Evolutionary conservation across 1,140 invertebrate genomes (phyloP), one percentile per base, ranked within the genome.

Genomic region (Aradophagus sp.): DNA sequence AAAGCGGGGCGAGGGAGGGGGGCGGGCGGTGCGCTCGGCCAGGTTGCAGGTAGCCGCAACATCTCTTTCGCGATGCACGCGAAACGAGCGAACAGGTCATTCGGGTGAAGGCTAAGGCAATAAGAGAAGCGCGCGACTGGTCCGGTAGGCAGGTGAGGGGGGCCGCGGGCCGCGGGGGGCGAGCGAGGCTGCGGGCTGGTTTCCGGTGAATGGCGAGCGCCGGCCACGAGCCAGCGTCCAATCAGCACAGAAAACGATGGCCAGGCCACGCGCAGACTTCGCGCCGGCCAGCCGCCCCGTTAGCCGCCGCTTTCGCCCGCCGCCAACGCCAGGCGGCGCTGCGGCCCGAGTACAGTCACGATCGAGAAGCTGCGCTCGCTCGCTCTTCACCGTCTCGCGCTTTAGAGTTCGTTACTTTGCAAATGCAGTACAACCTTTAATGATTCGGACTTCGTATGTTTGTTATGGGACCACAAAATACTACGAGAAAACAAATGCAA

Each of bases 191-290:
- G 74, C 66, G 41, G 73, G 44, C 66, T 74, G 69, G 77, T 82
- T 83, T 83, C 81, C 81, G 80, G 80, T 82, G 81, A 82, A 80
- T 76, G 84, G 84, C 84, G 84, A 84, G 78, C 84, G 84, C 82
- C 84, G 77, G 84, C 83, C 84, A 85, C 84, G 84, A 85, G 84
- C 83, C 84, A 79, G 66, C 79, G 77, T 84, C 84, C 84, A 85
- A 86, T 85, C 84, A 85, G 80, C 77, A 70, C 78, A 78, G 78
- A 77, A 84, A 84, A 75, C 77, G 76, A 80, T 66, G 53, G 17
- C 48, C 74, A 77, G 79, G 83, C 84, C 82, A 84, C 84, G 84
- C 83, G 84, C 79, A 76, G 67, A 77, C 75, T 36, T 52, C 50
- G 50, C 41, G 48, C 56, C 53, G 32, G 26, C 19, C 63, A 34